These are phyloP conservation scores for Salarias fasciatus DNA, from an alignment of 2,797 vertebrate species.

Conservation along the genomic window DNA sequence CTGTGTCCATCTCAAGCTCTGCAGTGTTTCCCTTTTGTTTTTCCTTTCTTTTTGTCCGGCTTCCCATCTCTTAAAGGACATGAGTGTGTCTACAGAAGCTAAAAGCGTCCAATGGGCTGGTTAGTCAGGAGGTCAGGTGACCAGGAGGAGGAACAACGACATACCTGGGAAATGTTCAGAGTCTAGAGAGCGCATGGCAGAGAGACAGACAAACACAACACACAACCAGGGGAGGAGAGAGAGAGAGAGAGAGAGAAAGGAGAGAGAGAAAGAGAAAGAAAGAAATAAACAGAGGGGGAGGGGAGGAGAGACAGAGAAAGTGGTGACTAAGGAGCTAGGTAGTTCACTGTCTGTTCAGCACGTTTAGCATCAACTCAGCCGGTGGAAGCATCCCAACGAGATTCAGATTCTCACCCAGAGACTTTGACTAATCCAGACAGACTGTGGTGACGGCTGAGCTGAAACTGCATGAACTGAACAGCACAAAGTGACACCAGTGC, in stretches of 20 bases:
- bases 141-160: constrained; percentile 99
- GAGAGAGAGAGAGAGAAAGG: constrained; percentile 67
- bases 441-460: constrained; percentile 51
- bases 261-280: constrained; percentile 50
- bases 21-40: constrained; percentile 58
- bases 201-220: constrained; percentile 90
- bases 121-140: constrained; percentile 92
- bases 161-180: constrained; percentile 99
- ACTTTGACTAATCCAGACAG: not conserved
- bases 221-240: constrained; percentile 87
- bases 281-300: constrained; percentile 75
- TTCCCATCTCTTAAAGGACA: constrained; percentile 62
- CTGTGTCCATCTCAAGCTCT: constrained; percentile 92
- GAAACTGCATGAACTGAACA: constrained; percentile 69
- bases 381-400: constrained; percentile 71
- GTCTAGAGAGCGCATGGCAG: constrained; percentile 99
- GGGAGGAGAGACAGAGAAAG: constrained; percentile 86
- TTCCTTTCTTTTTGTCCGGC: constrained; percentile 16
- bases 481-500: constrained; percentile 70
- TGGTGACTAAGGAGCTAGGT: constrained; percentile 98
- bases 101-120: constrained; percentile 91
- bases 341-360: constrained; percentile 86
- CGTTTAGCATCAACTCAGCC: constrained; percentile 73
- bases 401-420: constrained; percentile 11
- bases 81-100: constrained; percentile 81